Percentiles rank a stretch among this genome's conserved stretches.
These are phyloP conservation scores for Phorcus lineatus DNA, from an alignment of 2,888 invertebrate species.

Conservation along the genomic window DNA sequence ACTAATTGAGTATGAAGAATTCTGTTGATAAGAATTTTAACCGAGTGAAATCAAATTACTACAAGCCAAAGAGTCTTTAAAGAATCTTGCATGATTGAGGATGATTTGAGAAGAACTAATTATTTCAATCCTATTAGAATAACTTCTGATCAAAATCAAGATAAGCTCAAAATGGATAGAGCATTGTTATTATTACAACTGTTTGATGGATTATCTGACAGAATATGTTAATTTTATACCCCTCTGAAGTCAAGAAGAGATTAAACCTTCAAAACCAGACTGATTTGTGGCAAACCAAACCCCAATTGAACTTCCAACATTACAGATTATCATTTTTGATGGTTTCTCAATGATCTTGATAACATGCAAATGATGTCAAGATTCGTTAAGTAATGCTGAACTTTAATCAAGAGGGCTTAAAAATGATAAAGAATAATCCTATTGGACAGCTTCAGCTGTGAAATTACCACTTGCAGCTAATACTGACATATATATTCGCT, in stretches of 20 bases:
- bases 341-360: not conserved
- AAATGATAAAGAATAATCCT: not conserved
- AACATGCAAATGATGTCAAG: not conserved
- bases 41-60: too few relatives aligned
- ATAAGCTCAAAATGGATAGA: not conserved
- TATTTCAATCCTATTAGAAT: not conserved
- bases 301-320: not conserved
- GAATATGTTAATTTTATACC: not conserved
- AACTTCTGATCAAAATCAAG: not conserved
- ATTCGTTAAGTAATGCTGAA: not conserved
- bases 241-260: not conserved
- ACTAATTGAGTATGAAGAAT: too few relatives aligned
- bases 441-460: not conserved
- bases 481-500: too few relatives aligned
- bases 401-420: not conserved
- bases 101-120: too few relatives aligned
- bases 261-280: not conserved
- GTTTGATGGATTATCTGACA: not conserved
- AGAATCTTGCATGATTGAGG: too few relatives aligned
- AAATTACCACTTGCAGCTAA: not conserved
- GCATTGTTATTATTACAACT: too few relatives aligned
- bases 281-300: not conserved
- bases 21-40: too few relatives aligned
- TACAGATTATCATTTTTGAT: not conserved
- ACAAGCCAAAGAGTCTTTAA: too few relatives aligned